Conservation (phyloP, 2,113 vertebrate species). For the Enhydra lutris region DNA sequence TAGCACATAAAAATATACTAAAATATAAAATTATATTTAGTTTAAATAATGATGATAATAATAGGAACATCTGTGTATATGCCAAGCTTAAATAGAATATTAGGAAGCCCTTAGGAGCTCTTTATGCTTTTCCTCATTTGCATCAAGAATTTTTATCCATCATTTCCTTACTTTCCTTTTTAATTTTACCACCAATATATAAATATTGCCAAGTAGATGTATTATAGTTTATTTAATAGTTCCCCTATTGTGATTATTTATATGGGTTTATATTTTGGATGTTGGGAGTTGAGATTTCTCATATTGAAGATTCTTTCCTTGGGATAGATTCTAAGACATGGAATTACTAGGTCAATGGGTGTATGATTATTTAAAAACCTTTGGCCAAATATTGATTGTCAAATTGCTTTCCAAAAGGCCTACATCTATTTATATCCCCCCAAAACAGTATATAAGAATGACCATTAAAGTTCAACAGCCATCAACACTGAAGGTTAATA, state of each 20-base stretch:
- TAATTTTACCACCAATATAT: not conserved
- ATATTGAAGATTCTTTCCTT: not conserved
- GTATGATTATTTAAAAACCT: not conserved
- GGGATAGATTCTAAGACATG: not conserved
- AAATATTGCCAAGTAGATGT: not conserved
- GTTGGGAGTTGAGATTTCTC: not conserved
- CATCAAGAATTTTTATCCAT: not conserved
- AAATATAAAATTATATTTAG: not conserved
- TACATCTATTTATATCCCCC: not conserved
- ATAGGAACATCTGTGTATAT: not conserved
- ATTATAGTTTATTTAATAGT: not conserved
- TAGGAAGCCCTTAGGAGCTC: not conserved
- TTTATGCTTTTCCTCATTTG: not conserved
- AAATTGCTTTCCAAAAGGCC: conserved; percentile 14
- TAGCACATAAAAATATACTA: not conserved
- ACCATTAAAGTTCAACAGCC: not conserved
- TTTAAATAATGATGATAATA: not conserved
- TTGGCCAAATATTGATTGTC: not conserved
- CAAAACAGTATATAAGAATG: not conserved
- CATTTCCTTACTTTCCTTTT: not conserved
- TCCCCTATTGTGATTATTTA: not conserved
- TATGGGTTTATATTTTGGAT: not conserved
- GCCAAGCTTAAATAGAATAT: not conserved
- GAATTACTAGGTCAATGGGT: not conserved
- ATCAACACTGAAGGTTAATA: not conserved